Percentiles rank a stretch among this genome's conserved stretches.
These are phyloP conservation scores for Micrasema longulum DNA, from an alignment of 1,140 invertebrate genomes.

Conservation along the genomic window DNA sequence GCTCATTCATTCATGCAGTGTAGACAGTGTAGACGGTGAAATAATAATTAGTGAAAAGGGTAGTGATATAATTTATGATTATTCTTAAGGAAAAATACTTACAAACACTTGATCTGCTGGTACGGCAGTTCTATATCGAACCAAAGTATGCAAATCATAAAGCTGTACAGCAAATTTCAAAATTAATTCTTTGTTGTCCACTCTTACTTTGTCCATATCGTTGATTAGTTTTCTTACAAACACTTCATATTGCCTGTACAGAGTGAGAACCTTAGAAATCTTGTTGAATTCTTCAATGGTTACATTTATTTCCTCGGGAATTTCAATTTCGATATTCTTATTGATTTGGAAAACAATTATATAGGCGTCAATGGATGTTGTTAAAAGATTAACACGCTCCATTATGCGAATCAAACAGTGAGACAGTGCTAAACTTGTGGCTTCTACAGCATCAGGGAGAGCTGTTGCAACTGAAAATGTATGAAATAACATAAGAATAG, in stretches of 20 bases:
- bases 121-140: conserved; percentile 72
- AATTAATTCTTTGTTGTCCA: conserved; percentile 62
- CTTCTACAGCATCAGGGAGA: conserved; percentile 70
- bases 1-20: no score
- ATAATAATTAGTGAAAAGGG: no score
- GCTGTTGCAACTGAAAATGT: conserved; percentile 70
- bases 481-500: neutral
- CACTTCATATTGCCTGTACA: conserved; percentile 74
- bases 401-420: conserved; percentile 69
- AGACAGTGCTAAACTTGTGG: conserved; percentile 66
- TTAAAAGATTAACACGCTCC: conserved; percentile 72
- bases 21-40: no score
- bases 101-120: conserved; percentile 74
- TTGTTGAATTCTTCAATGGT: conserved; percentile 62
- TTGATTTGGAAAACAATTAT: conserved; percentile 59
- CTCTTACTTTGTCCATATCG: conserved; percentile 68
- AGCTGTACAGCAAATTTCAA: conserved; percentile 63
- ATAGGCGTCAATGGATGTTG: conserved; percentile 68
- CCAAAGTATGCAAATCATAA: conserved; percentile 69
- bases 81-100: no score
- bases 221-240: conserved; percentile 69
- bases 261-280: conserved; percentile 68
- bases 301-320: conserved; percentile 38
- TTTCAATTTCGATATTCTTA: conserved; percentile 56
- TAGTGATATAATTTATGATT: no score